Evolutionary conservation across 2,888 invertebrate species (phyloP), one percentile per base, ranked within the genome.

Genomic region (Salticus scenicus): DNA sequence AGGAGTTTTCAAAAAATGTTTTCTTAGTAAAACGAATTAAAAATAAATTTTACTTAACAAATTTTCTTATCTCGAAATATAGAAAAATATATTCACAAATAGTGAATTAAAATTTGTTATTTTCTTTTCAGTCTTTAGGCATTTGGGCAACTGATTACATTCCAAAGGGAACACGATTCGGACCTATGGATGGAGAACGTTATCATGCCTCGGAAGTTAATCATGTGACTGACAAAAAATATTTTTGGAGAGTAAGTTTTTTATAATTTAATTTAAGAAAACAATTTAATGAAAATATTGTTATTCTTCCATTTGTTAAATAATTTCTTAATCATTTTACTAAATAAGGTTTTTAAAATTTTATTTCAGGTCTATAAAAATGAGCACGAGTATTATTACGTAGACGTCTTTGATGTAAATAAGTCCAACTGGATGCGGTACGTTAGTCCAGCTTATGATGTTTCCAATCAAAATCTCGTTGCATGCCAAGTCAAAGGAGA

Each of bases 341-440:
- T 20, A n/a, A 47, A 51, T 47, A n/a, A 17, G 1, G n/a, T 47
- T n/a, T n/a, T n/a, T n/a, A n/a, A n/a, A 14, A 14, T 27, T 66
- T 28, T 20, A 8, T 30, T 10, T 28, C 63, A 88, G 88, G 79
- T 88, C 7, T 88, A 97, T 92, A 96, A 96, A 92, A 96, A 96
- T 91, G 95, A 95, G 91, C 96, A 97, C 91, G 91, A 94, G 88
- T 96, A 95, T 91, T 97, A 96, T 92, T 97, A 97, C 93, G 94
- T 98, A 92, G 98, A 98, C 91, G 97, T 97, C 20, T 97, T 95
- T 88, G 97, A 98, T 92, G 95, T 96, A 85, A 94, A 95, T 89
- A 96, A 96, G 90, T 96, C 98, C 86, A 99, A 99, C 93, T 99
- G 99, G 99, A 99, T 99, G 98, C 94, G 98, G 89, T 98, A 96